A percentile compares a stretch with the other conserved stretches of the same genome.
Evolutionary conservation across 64 coral and sea anemone genomes (phyloP).

Genomic region (Pocillopora damicornis): DNA sequence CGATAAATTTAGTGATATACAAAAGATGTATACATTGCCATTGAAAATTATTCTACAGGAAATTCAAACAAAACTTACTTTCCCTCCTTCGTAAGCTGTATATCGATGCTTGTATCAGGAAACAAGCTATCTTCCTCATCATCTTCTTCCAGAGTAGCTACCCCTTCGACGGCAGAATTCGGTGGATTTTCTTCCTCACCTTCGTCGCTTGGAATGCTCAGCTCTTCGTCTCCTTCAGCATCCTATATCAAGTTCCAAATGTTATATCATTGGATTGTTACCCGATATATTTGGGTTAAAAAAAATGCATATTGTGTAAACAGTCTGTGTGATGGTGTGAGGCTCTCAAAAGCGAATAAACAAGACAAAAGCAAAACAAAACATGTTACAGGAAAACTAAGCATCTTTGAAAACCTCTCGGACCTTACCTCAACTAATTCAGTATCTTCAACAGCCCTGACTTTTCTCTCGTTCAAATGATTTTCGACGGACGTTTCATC

Average conservation of each 20-base stretch:
- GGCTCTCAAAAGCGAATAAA: no score
- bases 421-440: conserved; percentile 23
- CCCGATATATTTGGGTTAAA: no score
- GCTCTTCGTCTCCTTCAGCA: conserved; percentile 73
- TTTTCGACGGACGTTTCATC: conserved; percentile 86
- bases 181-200: conserved; percentile 31
- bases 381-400: background rate
- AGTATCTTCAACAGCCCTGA: conserved; percentile 54
- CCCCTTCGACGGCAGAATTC: background rate
- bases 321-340: no score
- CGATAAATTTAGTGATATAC: no score
- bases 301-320: no score
- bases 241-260: conserved; percentile 15
- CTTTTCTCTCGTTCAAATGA: conserved; percentile 76
- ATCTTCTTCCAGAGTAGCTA: conserved; percentile 23
- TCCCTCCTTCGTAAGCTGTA: conserved; percentile 64
- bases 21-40: no score
- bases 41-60: background rate
- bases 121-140: conserved; percentile 52
- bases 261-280: background rate
- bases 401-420: background rate
- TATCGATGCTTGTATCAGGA: conserved; percentile 84
- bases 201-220: conserved; percentile 30
- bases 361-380: background rate
- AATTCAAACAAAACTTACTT: conserved; percentile 40